A percentile compares a stretch with the other conserved stretches of the same genome.
phyloP scores from a whole-genome alignment of 2,888 invertebrate genomes.

The Apamea crenata region DNA sequence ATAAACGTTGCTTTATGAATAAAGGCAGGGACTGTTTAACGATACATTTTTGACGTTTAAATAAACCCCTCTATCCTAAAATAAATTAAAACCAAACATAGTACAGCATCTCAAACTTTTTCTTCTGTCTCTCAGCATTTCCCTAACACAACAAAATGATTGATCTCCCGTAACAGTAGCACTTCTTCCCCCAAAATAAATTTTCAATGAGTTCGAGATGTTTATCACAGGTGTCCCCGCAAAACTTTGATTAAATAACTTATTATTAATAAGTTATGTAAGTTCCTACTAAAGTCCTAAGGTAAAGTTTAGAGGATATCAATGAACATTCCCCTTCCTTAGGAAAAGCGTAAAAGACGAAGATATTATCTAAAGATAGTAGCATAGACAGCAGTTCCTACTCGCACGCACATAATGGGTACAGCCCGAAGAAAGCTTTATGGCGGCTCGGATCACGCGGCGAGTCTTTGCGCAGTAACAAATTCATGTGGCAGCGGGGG shows the following conservation, averaged over 20 bases:
- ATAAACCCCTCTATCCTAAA: neutral
- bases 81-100: neutral
- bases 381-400: neutral
- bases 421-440: too few relatives aligned
- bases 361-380: neutral
- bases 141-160: conserved; percentile 12
- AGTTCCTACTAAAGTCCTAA: neutral
- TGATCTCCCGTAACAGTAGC: conserved; percentile 2
- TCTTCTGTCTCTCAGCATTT: conserved; percentile 7
- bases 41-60: too few relatives aligned
- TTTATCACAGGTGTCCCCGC: conserved; percentile 63
- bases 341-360: neutral
- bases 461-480: too few relatives aligned
- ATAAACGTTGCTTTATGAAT: too few relatives aligned
- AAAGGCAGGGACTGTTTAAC: too few relatives aligned
- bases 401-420: neutral
- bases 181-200: conserved; percentile 38
- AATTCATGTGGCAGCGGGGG: too few relatives aligned
- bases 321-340: neutral
- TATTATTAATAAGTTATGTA: conserved; percentile 68
- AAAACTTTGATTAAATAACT: conserved; percentile 79
- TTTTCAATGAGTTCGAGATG: conserved; percentile 74
- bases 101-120: neutral
- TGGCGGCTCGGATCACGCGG: too few relatives aligned
- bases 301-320: conserved; percentile 9